Base-by-base conservation (phyloP, 2,888 invertebrate genomes). In the Periphyllus acericola region DNA sequence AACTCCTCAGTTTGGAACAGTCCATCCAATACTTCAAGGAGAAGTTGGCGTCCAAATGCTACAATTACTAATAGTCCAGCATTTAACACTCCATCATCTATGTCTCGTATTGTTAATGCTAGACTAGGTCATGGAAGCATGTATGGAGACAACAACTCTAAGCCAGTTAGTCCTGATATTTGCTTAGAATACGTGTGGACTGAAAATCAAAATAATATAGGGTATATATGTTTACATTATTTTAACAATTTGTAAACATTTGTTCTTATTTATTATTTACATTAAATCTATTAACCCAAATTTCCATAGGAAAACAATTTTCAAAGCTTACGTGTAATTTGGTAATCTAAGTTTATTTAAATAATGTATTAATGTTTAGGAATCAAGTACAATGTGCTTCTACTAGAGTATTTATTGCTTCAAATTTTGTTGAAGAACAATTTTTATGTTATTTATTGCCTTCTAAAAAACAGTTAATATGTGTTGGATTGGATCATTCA, bases 141-240 rank as follows among this genome's bases (percentile, higher is more conserved):
- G 66, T 87, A 87, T 74, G 87, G 60, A 66, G 89, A 90, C n/a
- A 89, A 89, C 40, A 90, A 90, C 79, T 90, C 90, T 55, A 90
- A 90, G 90, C 96, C 96, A 0, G 92, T 97, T 46, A 94, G 95
- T 90, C 98, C 98, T 0, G 96, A 96, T 90, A 93, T 98, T 89
- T 98, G 97, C 90, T 92, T 98, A 76, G 98, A 98, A 90, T 95
- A 96, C 91, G 92, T 98, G 25, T 98, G 98, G 98, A 96, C 96
- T 0, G 98, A 98, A 90, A 94, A 89, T 85, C 84, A 90, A 76
- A 90, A 89, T 80, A 89, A 76, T 78, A 81, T 75, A 83, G 68
- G 84, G 83, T 89, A 52, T 46, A 68, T 84, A 52, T 78, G 84
- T n/a, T 76, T 60, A 71, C 68, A 71, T 71, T 29, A 32, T 1